phyloP scores from a whole-genome alignment of 2,113 vertebrate genomes.

The Xenopus tropicalis region UCB_Xtro_10.0 CM004446.2:61007001-61007500 shows the following conservation, averaged over 20 bases:
- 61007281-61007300: no score
- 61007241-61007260: slow-evolving; percentile 14
- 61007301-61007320: no score
- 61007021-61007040: slow-evolving; percentile 62
- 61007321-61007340: no score
- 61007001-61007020: slow-evolving; percentile 79
- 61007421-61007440: no score
- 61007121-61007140: background rate
- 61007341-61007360: no score
- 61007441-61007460: no score
- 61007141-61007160: no score
- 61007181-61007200: background rate
- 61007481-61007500: no score
- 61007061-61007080: slow-evolving; percentile 64
- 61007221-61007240: background rate
- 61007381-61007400: no score
- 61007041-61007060: slow-evolving; percentile 59
- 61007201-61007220: background rate
- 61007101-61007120: background rate
- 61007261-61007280: background rate
- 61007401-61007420: no score
- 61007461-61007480: no score
- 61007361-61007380: no score
- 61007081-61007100: background rate
- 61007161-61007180: background rate